Evolutionary conservation across 2,113 vertebrate species (phyloP).

Genomic region (Pyxicephalus adspersus): DNA sequence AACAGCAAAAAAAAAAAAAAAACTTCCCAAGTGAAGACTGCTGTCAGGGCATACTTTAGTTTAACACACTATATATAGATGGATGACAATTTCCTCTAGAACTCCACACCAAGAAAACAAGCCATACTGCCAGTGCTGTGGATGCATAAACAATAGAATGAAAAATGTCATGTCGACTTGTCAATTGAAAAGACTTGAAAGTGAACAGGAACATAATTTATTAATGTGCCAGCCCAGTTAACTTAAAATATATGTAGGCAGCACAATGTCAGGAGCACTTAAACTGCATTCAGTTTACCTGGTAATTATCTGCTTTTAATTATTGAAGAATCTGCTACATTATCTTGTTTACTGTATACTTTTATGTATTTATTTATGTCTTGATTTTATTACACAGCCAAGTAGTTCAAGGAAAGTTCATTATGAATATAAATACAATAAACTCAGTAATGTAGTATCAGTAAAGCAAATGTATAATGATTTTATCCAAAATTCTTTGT

Average conservation of each 20-base stretch:
- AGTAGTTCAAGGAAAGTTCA: no score
- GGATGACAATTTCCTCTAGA: not conserved
- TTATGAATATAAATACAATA: no score
- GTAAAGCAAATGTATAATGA: no score
- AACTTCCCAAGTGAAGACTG: not conserved
- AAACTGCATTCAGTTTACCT: no score
- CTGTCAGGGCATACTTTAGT: not conserved
- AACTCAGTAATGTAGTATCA: no score
- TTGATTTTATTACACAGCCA: no score
- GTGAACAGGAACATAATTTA: slow-evolving; percentile 40
- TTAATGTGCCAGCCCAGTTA: slow-evolving; percentile 37
- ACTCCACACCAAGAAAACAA: not conserved
- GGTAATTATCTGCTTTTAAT: no score
- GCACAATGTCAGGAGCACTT: not conserved
- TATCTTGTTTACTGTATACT: no score
- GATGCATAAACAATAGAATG: slow-evolving; percentile 53
- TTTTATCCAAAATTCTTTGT: no score
- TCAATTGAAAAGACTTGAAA: slow-evolving; percentile 44
- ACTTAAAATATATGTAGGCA: not conserved
- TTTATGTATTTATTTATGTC: no score
- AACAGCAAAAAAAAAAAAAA: not conserved
- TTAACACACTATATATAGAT: not conserved
- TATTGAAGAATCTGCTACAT: no score
- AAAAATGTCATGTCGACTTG: not conserved
- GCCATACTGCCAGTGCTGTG: not conserved